phyloP scores from a whole-genome alignment of 2,888 invertebrate genomes.

The Sisyra nigra region DNA sequence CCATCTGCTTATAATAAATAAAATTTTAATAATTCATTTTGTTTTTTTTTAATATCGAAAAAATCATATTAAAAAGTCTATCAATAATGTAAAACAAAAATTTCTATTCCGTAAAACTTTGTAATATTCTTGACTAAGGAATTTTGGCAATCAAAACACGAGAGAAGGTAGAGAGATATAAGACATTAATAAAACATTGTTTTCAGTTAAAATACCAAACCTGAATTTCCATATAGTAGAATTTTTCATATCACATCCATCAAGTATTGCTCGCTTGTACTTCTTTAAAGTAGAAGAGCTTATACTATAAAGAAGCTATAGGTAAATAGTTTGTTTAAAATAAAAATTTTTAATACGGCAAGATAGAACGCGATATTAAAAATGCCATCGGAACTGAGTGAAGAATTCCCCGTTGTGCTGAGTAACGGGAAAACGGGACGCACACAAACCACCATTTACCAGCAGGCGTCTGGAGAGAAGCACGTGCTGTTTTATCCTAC shows the following conservation, averaged over 20 bases:
- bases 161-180: no score
- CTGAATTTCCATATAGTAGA: no score
- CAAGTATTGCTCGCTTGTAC: no score
- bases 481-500: conserved; percentile 30
- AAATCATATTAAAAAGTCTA: background rate
- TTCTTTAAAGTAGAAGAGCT: no score
- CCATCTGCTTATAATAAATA: background rate
- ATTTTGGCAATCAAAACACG: no score
- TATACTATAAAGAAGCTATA: no score
- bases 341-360: no score
- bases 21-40: background rate
- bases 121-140: no score
- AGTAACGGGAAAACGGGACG: conserved; percentile 21
- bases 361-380: background rate
- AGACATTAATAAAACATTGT: no score
- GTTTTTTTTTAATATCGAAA: background rate
- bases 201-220: no score
- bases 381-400: conserved; percentile 1
- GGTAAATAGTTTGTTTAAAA: no score
- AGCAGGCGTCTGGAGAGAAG: conserved; percentile 26
- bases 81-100: background rate
- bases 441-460: conserved; percentile 19
- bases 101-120: background rate
- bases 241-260: no score
- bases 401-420: conserved; percentile 19